Base-by-base conservation (phyloP, 2,797 vertebrate genomes). In the Novumbra hubbsi region DNA sequence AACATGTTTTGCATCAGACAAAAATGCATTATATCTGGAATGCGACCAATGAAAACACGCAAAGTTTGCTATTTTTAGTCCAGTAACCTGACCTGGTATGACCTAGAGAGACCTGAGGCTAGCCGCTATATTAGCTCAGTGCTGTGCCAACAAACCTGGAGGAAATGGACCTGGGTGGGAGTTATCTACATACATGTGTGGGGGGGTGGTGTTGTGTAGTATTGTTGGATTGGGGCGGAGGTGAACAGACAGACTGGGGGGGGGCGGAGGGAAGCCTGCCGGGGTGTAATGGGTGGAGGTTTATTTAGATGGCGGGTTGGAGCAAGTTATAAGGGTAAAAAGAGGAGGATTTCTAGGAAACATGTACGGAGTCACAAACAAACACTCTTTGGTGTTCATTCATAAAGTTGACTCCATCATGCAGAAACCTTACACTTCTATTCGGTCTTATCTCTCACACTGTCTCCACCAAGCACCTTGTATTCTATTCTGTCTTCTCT, bases 61-160 rank as follows among this genome's bases (percentile, higher is more conserved):
- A 17, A 55, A 55, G 16, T 11, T 16, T 52, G 50, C 17, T n/a
- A 14, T 30, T 15, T 15, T 63, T 63, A 14, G 7, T 63, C 24
- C 60, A 55, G 5, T 30, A 24, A 34, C 60, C 41, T 66, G 16
- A 27, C 49, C 49, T 67, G 63, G 34, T 28, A 49, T 67, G 49
- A 55, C 63, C 49, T 38, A 5, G 62, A 27, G 62, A 73, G 45
- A 17, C 38, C 52, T n/a, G 34, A 8, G 73, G 66, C 77, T 68
- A 21, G 5, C 50, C 27, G 38, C 38, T 50, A 1, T 71, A 41
- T 76, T 73, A 50, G 60, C 60, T 34, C 14, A 41, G 55, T 69
- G 62, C 60, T 76, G 70, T 66, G 17, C 67, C 41, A 49, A 68
- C 17, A 34, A 27, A 3, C 11, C 38, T 24, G 28, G 21, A 55